Conservation (phyloP, 2,113 vertebrate species). For the Cyanistes caeruleus region DNA sequence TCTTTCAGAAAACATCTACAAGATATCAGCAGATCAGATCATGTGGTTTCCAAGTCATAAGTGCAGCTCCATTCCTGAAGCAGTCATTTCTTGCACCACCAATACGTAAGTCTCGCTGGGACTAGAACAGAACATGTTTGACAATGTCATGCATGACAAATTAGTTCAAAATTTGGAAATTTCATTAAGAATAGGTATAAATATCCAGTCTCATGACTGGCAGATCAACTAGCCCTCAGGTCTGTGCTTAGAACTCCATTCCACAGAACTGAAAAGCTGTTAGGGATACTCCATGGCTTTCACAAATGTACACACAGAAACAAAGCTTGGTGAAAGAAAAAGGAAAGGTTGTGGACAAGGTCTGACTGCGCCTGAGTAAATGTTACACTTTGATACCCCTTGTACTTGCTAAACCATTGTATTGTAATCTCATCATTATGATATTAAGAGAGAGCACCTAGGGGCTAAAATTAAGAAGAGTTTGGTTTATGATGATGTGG, state of each 20-base stretch:
- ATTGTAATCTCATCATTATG: slow-evolving; percentile 44
- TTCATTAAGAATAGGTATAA: neutral
- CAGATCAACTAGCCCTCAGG: neutral
- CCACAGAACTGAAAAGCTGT: neutral
- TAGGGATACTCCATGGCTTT: neutral
- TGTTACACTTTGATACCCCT: neutral
- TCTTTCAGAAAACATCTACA: neutral
- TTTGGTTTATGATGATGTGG: slow-evolving; percentile 32
- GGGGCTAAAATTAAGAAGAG: slow-evolving; percentile 39
- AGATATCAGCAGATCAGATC: neutral
- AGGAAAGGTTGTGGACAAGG: neutral
- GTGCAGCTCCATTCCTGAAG: neutral
- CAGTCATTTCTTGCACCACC: neutral
- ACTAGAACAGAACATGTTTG: neutral
- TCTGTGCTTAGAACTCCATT: neutral
- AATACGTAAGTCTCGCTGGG: neutral
- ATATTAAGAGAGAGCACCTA: slow-evolving; percentile 4
- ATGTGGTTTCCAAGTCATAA: neutral
- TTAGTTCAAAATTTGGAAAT: neutral
- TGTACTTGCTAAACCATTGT: neutral
- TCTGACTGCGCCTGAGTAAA: neutral
- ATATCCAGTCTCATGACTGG: neutral
- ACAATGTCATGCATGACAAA: neutral
- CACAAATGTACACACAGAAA: neutral
- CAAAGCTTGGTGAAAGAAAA: neutral